Evolutionary conservation across 2,113 vertebrate genomes (phyloP), one percentile per base, ranked within the genome.

Genomic region (Heterotis niloticus): DNA sequence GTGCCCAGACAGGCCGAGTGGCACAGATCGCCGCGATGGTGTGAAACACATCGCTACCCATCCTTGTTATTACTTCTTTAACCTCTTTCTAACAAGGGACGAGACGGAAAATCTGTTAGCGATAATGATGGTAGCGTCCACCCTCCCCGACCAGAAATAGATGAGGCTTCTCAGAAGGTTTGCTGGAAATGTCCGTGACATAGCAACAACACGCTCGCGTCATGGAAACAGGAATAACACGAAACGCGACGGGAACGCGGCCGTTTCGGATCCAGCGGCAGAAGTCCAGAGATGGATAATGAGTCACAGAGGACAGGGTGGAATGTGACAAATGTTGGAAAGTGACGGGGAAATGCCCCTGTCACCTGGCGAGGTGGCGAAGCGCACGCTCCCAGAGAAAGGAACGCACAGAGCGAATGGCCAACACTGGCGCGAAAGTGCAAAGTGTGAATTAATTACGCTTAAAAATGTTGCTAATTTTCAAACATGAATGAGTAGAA

Each of bases 1-100:
- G 26, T 16, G 51, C 17, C 54, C 72, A 67, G 72, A 66, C 71
- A 68, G 66, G 72, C 18, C 62, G 18, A 51, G 64, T 75, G 51
- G 24, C 73, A 68, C 29, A 74, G 23, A 79, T 59, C 56, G 69
- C 70, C 66, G 26, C 24, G 16, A 34, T 14, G 29, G 51, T 52
- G 69, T 68, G 68, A 79, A 12, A 14, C 24, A 0, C 34, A 51
- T 54, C 78, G 18, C 77, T 24, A 52, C 28, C 12, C 5, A 9
- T 24, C 75, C 51, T 51, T 28, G 44, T 29, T 13, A 60, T 26
- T 60, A 54, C 24, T 69, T 67, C 12, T 18, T 68, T 68, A 60
- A 62, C 66, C 44, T 68, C 24, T 18, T 34, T 44, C 34, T 71
- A 70, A 78, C 52, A 71, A 26, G 52, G 34, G 34, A 71, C 18